phyloP scores from a whole-genome alignment of 2,888 invertebrate species.

The Adelognathus sp. region DNA sequence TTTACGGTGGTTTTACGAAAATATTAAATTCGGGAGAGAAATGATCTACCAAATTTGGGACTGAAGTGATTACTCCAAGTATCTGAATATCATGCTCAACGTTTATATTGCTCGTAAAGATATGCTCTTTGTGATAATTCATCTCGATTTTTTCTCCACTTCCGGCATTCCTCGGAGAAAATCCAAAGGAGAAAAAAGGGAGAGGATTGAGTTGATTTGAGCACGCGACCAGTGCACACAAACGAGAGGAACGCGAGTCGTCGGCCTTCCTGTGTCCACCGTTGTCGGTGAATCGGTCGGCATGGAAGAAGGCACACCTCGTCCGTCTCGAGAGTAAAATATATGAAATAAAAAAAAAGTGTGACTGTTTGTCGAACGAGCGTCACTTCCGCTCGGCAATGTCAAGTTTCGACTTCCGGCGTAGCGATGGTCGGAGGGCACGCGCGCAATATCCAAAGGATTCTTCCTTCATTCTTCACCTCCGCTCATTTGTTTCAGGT shows the following conservation, averaged over 20 bases:
- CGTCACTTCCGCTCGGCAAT: conserved; percentile 80
- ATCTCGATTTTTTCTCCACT: conserved; percentile 10
- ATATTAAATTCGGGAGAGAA: no score
- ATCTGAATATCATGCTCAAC: no score
- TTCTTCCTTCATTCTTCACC: conserved; percentile 52
- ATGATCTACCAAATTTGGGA: no score
- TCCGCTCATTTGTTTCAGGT: conserved; percentile 51
- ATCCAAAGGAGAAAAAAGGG: conserved; percentile 19
- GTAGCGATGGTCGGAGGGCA: conserved; percentile 40
- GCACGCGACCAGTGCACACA: conserved; percentile 61
- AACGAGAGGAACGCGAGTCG: conserved; percentile 55
- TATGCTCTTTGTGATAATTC: not conserved
- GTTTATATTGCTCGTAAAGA: not conserved
- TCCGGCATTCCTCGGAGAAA: conserved; percentile 40
- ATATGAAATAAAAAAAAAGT: conserved; percentile 66
- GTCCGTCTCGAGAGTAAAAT: conserved; percentile 73
- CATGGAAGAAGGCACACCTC: conserved; percentile 77
- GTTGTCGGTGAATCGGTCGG: conserved; percentile 66
- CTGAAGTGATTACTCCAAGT: no score
- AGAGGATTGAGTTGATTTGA: conserved; percentile 34
- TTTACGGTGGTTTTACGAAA: no score
- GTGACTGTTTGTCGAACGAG: conserved; percentile 75
- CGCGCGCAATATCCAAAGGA: conserved; percentile 57
- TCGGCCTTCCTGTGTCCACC: conserved; percentile 57
- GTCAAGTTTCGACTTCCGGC: conserved; percentile 80